Conservation (phyloP, 2,888 invertebrate genomes). For the Merodon equestris region DNA sequence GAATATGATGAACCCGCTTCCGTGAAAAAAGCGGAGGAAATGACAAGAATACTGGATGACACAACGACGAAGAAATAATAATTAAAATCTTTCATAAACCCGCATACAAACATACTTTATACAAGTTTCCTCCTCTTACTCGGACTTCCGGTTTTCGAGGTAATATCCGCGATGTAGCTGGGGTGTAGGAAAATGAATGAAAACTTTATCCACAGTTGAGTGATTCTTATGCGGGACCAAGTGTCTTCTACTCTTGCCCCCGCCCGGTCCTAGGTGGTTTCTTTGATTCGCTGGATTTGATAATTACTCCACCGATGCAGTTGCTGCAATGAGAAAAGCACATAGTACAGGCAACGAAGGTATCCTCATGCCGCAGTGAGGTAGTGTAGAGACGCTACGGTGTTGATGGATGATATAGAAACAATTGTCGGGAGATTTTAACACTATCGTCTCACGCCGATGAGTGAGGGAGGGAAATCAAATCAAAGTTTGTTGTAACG, state of each 20-base stretch:
- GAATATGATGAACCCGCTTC: neutral
- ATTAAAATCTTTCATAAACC: conserved; percentile 51
- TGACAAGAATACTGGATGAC: neutral
- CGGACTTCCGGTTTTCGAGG: conserved; percentile 16
- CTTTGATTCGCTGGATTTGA: conserved; percentile 62
- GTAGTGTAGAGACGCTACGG: too few relatives aligned
- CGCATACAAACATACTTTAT: conserved; percentile 4
- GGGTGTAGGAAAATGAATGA: conserved; percentile 28
- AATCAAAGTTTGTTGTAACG: conserved; percentile 62
- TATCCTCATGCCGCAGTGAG: conserved; percentile 1
- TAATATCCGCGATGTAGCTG: conserved; percentile 1
- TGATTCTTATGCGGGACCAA: conserved; percentile 41
- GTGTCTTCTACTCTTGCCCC: conserved; percentile 13
- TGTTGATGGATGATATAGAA: conserved; percentile 61
- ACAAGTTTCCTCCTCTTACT: conserved; percentile 10
- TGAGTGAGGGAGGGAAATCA: too few relatives aligned
- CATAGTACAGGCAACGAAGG: conserved; percentile 12
- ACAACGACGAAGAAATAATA: conserved; percentile 46
- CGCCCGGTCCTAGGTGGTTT: too few relatives aligned
- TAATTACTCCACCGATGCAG: conserved; percentile 58
- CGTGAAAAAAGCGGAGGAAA: conserved; percentile 1
- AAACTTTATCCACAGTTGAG: conserved; percentile 61
- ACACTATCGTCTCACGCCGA: conserved; percentile 22
- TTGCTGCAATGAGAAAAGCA: neutral
- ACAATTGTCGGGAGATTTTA: conserved; percentile 60